phyloP scores from a whole-genome alignment of 1,140 invertebrate species.

The Gonatopus flavifemur region DNA sequence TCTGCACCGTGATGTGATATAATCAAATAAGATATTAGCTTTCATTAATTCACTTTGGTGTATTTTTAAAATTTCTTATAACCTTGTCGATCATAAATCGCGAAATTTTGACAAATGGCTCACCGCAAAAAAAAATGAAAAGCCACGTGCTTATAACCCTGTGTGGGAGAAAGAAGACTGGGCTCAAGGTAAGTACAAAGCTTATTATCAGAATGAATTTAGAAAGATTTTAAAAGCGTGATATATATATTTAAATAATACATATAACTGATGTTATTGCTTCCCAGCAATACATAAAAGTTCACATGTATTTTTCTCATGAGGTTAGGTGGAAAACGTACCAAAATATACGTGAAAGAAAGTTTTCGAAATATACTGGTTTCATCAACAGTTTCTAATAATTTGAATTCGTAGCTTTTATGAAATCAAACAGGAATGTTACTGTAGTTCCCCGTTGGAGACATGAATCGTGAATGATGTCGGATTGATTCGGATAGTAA shows the following conservation, averaged over 20 bases:
- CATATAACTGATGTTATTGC: too few species aligned
- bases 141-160: background rate
- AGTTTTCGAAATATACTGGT: background rate
- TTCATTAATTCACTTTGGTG: background rate
- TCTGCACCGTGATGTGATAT: background rate
- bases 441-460: too few species aligned
- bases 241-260: background rate
- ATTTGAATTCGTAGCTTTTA: too few species aligned
- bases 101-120: background rate
- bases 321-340: background rate
- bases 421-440: too few species aligned
- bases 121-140: background rate
- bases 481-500: too few species aligned
- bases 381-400: too few species aligned
- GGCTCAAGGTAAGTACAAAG: background rate
- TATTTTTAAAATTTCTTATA: background rate
- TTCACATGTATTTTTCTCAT: background rate
- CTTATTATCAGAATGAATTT: background rate
- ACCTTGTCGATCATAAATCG: background rate
- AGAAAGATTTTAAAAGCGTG: background rate
- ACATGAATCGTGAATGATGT: too few species aligned
- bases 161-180: background rate
- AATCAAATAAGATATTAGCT: background rate
- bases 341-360: background rate
- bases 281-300: too few species aligned